phyloP scores from a whole-genome alignment of 2,888 invertebrate species.

The Acrocera orbiculus region DNA sequence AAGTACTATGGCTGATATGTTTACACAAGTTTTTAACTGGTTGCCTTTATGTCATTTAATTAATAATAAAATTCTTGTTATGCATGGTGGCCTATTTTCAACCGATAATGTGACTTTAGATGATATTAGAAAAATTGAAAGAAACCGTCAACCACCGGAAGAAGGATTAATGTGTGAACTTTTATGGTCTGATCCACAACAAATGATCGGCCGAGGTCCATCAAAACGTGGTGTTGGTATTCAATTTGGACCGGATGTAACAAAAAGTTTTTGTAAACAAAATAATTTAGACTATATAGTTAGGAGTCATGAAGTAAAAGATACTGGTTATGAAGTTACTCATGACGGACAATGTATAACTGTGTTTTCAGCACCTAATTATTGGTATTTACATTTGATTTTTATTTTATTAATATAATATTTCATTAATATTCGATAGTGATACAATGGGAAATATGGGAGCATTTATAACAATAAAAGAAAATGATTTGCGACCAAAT shows the following conservation, averaged over 20 bases:
- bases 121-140: conserved; percentile 72
- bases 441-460: conserved; percentile 99
- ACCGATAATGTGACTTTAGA: conserved; percentile 83
- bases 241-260: conserved; percentile 97
- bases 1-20: conserved; percentile 87
- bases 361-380: conserved; percentile 98
- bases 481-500: conserved; percentile 76
- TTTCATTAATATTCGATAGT: conserved; percentile 42
- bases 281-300: conserved; percentile 90
- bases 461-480: conserved; percentile 89
- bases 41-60: conserved; percentile 91
- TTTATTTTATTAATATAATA: conserved; percentile 6
- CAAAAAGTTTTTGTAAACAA: conserved; percentile 58
- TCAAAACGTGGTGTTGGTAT: conserved; percentile 96
- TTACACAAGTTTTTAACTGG: conserved; percentile 98
- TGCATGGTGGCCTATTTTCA: conserved; percentile 98
- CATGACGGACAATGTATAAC: conserved; percentile 95
- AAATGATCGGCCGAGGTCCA: conserved; percentile 68
- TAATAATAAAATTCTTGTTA: conserved; percentile 65
- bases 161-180: conserved; percentile 97
- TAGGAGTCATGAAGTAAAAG: conserved; percentile 94
- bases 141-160: conserved; percentile 94
- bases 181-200: conserved; percentile 97
- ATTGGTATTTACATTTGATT: conserved; percentile 49
- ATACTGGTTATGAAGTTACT: conserved; percentile 85